Evolutionary conservation across 2,113 vertebrate genomes (phyloP).

Genomic region (Acanthochromis polyacanthus): DNA sequence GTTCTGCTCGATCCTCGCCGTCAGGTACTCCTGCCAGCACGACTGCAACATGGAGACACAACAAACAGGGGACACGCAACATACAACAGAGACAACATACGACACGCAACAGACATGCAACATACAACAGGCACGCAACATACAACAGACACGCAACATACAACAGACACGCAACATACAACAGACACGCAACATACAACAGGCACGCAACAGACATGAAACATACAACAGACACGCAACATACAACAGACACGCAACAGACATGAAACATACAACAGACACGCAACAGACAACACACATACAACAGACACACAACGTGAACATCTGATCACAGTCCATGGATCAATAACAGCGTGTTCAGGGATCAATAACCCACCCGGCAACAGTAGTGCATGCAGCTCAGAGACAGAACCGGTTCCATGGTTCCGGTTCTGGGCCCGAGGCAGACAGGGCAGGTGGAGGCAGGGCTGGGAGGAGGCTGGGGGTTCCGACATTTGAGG

Average conservation of each 20-base stretch:
- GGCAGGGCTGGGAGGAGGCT: conserved; percentile 70
- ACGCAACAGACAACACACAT: too few relatives aligned
- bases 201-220: too few relatives aligned
- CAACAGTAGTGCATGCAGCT: conserved; percentile 97
- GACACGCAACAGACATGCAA: too few relatives aligned
- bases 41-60: conserved; percentile 80
- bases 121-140: too few relatives aligned
- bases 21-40: conserved; percentile 97
- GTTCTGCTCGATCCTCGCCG: conserved; percentile 95
- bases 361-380: conserved; percentile 81
- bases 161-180: too few relatives aligned
- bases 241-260: too few relatives aligned
- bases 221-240: too few relatives aligned
- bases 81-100: too few relatives aligned
- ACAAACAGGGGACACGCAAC: too few relatives aligned
- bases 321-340: neutral
- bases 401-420: conserved; percentile 85
- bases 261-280: too few relatives aligned
- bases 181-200: too few relatives aligned
- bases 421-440: conserved; percentile 73
- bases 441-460: conserved; percentile 92
- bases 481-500: conserved; percentile 84
- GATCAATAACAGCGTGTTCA: neutral
- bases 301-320: neutral
- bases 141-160: too few relatives aligned